Evolutionary conservation across 1,140 invertebrate genomes (phyloP).

Genomic region (Pachypsylla venusta): DNA sequence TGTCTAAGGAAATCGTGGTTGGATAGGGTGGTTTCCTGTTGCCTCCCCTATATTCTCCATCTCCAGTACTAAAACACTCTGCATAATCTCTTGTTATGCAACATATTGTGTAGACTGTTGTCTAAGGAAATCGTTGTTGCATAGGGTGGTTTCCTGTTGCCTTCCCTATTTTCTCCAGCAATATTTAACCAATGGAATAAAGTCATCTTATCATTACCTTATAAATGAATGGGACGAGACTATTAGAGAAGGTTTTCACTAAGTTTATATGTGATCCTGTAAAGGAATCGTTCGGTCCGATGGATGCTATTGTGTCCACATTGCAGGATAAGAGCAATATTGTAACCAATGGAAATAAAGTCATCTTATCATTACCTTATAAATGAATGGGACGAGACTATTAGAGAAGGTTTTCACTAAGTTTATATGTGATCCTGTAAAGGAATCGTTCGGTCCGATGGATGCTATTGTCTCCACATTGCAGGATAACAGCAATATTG

Average conservation of each 20-base stretch:
- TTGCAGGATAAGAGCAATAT: too few relatives aligned
- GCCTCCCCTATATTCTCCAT: background rate
- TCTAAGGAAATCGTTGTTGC: background rate
- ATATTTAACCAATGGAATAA: background rate
- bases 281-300: background rate
- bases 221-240: constrained; percentile 21
- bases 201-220: constrained; percentile 14
- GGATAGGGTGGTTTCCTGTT: background rate
- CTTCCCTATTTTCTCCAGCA: background rate
- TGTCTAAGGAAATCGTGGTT: background rate
- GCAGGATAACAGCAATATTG: too few relatives aligned
- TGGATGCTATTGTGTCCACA: too few relatives aligned
- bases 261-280: background rate
- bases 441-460: too few relatives aligned
- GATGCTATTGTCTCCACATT: too few relatives aligned
- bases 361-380: constrained; percentile 15
- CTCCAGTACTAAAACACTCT: background rate
- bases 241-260: constrained; percentile 21
- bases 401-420: constrained; percentile 21
- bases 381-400: constrained; percentile 21
- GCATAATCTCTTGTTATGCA: background rate
- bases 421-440: background rate
- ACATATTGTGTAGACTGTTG: background rate
- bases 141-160: background rate
- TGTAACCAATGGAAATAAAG: background rate